Base-by-base conservation (phyloP, 35 echinoderm and acorn worm genomes). In the Acanthaster planci region DNA sequence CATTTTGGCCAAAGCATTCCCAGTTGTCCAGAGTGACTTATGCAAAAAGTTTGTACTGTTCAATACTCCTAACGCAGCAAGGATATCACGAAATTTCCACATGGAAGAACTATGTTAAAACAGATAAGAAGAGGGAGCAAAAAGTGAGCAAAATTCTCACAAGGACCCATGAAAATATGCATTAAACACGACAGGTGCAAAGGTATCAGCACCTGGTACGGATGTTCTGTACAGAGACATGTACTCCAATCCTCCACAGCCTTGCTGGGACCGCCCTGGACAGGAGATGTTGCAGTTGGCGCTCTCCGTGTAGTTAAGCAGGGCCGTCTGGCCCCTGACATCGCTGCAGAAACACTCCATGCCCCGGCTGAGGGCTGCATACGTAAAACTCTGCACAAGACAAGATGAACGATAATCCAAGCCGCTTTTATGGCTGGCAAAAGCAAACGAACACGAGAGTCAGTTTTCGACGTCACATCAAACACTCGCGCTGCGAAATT, bases 161-260 rank as follows among this genome's bases (percentile, higher is more conserved):
- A n/a, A n/a, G n/a, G n/a, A n/a, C n/a, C n/a, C n/a, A n/a, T n/a
- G n/a, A n/a, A n/a, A n/a, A n/a, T n/a, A n/a, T n/a, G n/a, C n/a
- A n/a, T n/a, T n/a, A n/a, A n/a, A n/a, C n/a, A n/a, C n/a, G n/a
- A n/a, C n/a, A n/a, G n/a, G n/a, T n/a, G n/a, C n/a, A n/a, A n/a
- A n/a, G n/a, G n/a, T n/a, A n/a, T n/a, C n/a, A n/a, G n/a, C 77
- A 92, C 90, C 90, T 78, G 84, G 26, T 8, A 92, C 85, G 18
- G 39, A 55, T 40, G 90, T 92, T 18, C 90, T 68, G 47, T 92
- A 92, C 1, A 92, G n/a, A 37, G 90, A 92, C 79, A 92, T 56
- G 31, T 38, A 84, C 29, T 78, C 37, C 1, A 55, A 21, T 12
- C 90, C 90, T 22, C 90, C 90, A 84, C 90, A 92, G 36, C 84